Conservation (phyloP, 2,113 vertebrate species). For the Meriones unguiculatus region DNA sequence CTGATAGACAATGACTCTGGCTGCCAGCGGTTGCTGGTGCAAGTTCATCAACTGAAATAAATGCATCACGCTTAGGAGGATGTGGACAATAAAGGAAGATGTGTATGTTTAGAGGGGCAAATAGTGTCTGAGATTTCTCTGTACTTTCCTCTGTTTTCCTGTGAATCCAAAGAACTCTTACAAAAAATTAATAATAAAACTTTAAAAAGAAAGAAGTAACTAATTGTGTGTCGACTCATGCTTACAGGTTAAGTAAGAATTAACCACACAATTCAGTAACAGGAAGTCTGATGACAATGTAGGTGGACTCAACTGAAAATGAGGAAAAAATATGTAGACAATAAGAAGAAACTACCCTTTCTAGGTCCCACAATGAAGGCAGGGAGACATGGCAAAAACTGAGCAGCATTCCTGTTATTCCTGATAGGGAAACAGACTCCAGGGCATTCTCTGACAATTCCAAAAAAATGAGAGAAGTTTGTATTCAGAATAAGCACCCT, state of each 20-base stretch:
- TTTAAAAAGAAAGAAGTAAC: neutral
- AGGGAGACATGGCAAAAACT: neutral
- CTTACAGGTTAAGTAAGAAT: constrained; percentile 21
- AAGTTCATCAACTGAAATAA: neutral
- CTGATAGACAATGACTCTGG: neutral
- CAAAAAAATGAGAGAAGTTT: neutral
- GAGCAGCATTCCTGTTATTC: neutral
- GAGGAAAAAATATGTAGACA: neutral
- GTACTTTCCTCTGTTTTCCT: neutral
- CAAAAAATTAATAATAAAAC: neutral
- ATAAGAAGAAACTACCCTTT: neutral
- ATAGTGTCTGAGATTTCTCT: neutral
- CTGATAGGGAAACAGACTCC: neutral
- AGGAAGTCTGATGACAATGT: constrained; percentile 43
- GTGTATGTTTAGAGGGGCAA: neutral
- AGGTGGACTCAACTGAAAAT: neutral
- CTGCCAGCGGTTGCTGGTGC: neutral
- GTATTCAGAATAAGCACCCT: neutral
- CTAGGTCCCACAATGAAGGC: neutral
- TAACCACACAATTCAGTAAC: constrained; percentile 55
- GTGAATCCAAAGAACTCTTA: neutral
- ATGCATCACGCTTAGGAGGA: neutral
- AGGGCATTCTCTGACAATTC: neutral
- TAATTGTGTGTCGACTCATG: constrained; percentile 9
- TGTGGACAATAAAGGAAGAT: neutral